phyloP scores from a whole-genome alignment of 2,113 vertebrate species.

The Lathamus discolor region DNA sequence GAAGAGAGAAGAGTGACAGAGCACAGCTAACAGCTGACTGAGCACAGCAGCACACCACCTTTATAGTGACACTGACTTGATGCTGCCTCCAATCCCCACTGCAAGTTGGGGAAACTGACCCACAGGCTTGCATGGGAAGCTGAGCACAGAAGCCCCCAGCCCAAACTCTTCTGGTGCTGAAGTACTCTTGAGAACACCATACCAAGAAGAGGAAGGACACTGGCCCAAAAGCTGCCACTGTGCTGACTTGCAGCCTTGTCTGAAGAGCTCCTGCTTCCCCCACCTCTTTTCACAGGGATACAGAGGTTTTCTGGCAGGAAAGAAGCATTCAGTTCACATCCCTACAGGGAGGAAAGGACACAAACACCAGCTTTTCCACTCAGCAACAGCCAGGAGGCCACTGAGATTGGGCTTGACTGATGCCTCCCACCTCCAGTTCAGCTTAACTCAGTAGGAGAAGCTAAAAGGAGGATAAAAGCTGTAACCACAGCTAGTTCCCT shows the following conservation, averaged over 20 bases:
- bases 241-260: not conserved
- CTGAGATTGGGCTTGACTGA: not conserved
- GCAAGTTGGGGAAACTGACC: not conserved
- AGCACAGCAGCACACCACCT: not conserved
- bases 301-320: not conserved
- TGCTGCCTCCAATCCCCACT: not conserved
- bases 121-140: not conserved
- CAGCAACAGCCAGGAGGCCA: not conserved
- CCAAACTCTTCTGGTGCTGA: rapidly evolving
- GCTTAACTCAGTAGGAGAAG: not conserved
- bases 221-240: not conserved
- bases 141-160: not conserved
- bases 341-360: not conserved
- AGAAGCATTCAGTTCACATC: not conserved
- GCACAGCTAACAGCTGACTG: not conserved
- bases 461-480: slow-evolving; percentile 25
- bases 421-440: not conserved
- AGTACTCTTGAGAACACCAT: not conserved
- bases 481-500: not conserved
- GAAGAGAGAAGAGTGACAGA: not conserved
- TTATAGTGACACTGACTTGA: not conserved
- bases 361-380: not conserved
- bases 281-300: not conserved
- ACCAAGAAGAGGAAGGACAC: not conserved
- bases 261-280: not conserved